Evolutionary conservation across 2,113 vertebrate species (phyloP).

Genomic region (Tragelaphus imberbis): DNA sequence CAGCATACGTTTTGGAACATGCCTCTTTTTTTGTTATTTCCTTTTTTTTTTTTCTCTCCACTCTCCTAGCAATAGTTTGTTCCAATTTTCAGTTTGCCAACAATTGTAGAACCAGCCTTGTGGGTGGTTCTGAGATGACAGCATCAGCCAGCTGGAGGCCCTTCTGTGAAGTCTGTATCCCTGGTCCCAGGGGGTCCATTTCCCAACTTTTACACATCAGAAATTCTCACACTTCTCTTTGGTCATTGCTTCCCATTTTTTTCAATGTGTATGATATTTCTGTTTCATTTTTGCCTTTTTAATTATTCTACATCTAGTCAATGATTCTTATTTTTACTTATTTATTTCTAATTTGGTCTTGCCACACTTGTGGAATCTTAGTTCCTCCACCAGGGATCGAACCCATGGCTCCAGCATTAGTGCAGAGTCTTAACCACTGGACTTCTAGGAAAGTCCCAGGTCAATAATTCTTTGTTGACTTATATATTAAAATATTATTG

Average conservation of each 20-base stretch:
- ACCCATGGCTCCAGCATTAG: not conserved
- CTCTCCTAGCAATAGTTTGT: not conserved
- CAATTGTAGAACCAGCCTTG: not conserved
- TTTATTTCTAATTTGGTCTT: not conserved
- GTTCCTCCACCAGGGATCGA: not conserved
- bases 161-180: not conserved
- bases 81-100: not conserved
- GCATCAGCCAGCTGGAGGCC: too few species aligned
- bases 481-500: not conserved
- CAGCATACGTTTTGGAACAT: not conserved
- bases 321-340: not conserved
- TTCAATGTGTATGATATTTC: not conserved
- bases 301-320: not conserved
- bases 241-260: not conserved
- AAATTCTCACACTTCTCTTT: not conserved
- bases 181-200: not conserved
- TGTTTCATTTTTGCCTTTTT: not conserved
- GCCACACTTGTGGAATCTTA: not conserved
- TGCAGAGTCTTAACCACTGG: not conserved
- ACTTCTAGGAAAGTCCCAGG: not conserved
- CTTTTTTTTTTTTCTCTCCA: not conserved
- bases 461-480: not conserved
- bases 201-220: not conserved
- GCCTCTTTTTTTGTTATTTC: accelerated
- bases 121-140: not conserved